phyloP scores from a whole-genome alignment of 2,797 vertebrate genomes.

The Delichon dasypus region DNA sequence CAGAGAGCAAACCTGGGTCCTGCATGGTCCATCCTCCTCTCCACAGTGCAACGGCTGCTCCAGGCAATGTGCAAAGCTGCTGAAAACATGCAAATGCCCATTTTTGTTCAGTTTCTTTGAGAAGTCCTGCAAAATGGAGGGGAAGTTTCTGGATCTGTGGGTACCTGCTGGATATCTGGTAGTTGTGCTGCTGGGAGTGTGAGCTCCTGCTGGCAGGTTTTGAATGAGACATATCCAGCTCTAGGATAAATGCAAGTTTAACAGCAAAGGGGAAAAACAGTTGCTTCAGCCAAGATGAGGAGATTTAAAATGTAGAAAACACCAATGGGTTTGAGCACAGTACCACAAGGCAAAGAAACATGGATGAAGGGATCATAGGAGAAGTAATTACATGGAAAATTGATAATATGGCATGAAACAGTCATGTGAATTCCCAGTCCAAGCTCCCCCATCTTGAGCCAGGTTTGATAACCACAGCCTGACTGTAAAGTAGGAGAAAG shows the following conservation, averaged over 20 bases:
- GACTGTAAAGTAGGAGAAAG: not conserved
- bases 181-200: not conserved
- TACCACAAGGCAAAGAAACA: not conserved
- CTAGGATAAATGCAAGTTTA: not conserved
- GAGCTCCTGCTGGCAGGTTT: not conserved
- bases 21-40: not conserved
- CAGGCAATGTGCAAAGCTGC: not conserved
- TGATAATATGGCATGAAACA: not conserved
- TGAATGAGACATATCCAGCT: not conserved
- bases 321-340: not conserved
- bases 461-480: not conserved
- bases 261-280: not conserved
- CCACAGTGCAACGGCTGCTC: not conserved
- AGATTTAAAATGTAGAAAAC: not conserved
- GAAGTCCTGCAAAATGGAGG: not conserved
- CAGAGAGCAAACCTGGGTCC: not conserved
- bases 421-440: not conserved
- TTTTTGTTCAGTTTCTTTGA: not conserved
- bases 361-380: not conserved
- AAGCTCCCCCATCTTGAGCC: not conserved
- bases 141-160: not conserved
- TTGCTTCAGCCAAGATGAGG: not conserved
- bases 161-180: not conserved
- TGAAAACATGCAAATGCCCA: not conserved
- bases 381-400: not conserved